Conservation (phyloP, 1,140 invertebrate species). For the Lamellibrachia luymesi region DNA sequence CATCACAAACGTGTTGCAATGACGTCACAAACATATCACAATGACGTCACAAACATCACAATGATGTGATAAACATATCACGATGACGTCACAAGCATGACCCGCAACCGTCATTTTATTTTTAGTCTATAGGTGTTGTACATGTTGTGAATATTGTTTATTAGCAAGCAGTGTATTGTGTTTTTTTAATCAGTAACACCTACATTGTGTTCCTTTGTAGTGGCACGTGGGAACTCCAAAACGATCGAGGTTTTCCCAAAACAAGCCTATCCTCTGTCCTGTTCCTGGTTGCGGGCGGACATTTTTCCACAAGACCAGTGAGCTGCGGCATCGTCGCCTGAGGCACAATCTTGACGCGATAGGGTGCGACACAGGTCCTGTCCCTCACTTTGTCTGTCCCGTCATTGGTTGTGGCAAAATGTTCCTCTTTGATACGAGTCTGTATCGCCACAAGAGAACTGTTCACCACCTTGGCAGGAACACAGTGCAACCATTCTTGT, state of each 20-base stretch:
- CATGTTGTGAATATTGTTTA: no score
- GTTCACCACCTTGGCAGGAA: background rate
- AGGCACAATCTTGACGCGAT: background rate
- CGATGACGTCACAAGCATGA: no score
- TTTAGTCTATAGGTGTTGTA: no score
- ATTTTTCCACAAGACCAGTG: conserved; percentile 7
- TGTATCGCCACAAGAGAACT: background rate
- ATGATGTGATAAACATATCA: no score
- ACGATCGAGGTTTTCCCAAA: background rate
- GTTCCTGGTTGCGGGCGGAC: conserved; percentile 11
- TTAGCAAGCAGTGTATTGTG: no score
- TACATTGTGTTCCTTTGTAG: background rate
- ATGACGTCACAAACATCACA: no score
- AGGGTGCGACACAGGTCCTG: background rate
- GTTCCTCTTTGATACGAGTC: background rate
- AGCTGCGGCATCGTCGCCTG: background rate
- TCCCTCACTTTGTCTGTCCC: background rate
- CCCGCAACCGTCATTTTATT: no score
- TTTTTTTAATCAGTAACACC: background rate
- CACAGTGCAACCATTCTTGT: background rate
- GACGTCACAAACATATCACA: no score
- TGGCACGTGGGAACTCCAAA: background rate
- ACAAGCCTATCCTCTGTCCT: background rate
- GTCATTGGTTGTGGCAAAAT: background rate
- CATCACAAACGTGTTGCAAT: no score